Conservation (phyloP, 2,797 vertebrate species). For the Neosilurus hyrtlii region DNA sequence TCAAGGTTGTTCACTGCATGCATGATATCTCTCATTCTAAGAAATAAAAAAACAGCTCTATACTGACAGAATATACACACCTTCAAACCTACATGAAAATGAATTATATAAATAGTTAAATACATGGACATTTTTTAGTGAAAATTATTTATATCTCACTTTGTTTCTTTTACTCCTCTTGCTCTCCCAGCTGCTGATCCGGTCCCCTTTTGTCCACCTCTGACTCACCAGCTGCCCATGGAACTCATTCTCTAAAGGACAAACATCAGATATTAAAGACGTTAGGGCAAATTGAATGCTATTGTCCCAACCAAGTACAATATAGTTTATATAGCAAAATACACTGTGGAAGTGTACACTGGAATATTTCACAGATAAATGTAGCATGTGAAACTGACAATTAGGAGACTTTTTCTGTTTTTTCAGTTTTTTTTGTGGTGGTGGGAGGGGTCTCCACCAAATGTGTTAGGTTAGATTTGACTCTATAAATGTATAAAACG, state of each 20-base stretch:
- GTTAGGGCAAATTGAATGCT: background rate
- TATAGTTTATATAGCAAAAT: background rate
- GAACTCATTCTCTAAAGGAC: constrained; percentile 83
- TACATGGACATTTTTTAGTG: background rate
- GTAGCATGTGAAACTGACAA: background rate
- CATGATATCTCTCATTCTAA: constrained; percentile 17
- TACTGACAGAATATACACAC: background rate
- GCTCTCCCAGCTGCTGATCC: constrained; percentile 76
- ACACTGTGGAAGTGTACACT: background rate
- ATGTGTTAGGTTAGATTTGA: background rate
- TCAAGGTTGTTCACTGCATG: constrained; percentile 13
- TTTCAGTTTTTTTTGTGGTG: background rate
- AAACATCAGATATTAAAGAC: background rate
- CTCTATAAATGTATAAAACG: background rate
- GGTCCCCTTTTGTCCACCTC: constrained; percentile 80
- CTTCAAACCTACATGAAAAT: background rate
- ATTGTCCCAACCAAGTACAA: background rate
- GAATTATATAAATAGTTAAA: no score
- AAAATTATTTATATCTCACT: constrained; percentile 54
- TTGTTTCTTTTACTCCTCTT: constrained; percentile 72
- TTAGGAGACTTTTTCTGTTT: background rate
- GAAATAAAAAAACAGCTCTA: background rate
- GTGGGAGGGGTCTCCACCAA: no score
- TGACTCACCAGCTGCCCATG: constrained; percentile 83
- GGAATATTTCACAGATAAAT: background rate